A percentile compares a stretch with the other conserved stretches of the same genome.
Conservation (phyloP, 2,113 vertebrate species). For the Notarius quadriscutis region DNA sequence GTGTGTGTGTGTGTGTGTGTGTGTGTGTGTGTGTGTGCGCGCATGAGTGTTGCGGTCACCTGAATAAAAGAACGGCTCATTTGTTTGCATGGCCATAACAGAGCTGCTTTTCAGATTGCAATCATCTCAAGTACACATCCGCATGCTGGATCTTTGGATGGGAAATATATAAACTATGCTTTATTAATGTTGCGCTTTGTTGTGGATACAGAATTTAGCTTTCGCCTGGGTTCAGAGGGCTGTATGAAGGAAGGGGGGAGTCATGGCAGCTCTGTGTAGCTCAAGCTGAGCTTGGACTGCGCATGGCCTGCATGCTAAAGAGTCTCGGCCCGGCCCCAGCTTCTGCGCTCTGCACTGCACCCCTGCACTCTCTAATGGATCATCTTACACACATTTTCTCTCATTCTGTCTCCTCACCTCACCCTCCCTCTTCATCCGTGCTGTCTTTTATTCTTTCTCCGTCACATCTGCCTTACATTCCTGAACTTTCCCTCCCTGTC, state of each 20-base stretch:
- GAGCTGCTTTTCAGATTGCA: constrained; percentile 1
- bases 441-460: constrained; percentile 5
- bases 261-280: constrained; percentile 8
- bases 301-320: constrained; percentile 68
- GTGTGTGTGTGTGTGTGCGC: background rate
- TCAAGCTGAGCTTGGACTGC: constrained; percentile 46
- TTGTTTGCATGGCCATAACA: constrained; percentile 21
- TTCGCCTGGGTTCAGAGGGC: background rate
- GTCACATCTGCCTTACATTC: constrained; percentile 7
- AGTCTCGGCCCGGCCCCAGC: constrained; percentile 53
- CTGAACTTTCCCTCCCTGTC: background rate
- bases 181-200: background rate
- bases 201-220: background rate
- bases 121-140: background rate
- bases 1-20: constrained; percentile 26
- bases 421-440: background rate
- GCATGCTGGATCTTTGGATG: background rate
- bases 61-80: constrained; percentile 36
- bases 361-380: constrained; percentile 53
- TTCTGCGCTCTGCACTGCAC: constrained; percentile 62
- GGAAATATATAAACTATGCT: background rate
- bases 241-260: constrained; percentile 14
- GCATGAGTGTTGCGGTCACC: background rate
- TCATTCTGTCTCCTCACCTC: constrained; percentile 19
- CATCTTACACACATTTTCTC: constrained; percentile 47